Evolutionary conservation across 1,140 invertebrate genomes (phyloP), one percentile per base, ranked within the genome.

Genomic region (Teleopsis dalmanni): DNA sequence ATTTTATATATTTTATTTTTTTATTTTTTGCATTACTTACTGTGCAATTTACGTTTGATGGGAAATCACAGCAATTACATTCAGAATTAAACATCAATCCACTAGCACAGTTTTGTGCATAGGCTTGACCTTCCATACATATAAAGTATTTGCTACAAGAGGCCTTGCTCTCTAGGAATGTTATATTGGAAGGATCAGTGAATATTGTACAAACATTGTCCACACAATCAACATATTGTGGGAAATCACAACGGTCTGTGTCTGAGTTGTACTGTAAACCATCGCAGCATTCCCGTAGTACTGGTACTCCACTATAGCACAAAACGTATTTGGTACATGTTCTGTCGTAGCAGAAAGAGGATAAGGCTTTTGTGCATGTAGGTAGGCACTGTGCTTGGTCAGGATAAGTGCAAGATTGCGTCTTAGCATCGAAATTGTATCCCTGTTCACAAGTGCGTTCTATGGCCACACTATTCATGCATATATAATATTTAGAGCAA

Each of bases 261-360:
- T 54, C 25, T 2, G 52, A 29, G 42, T 67, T 67, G 41, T 64
- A 67, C 14, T 67, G 64, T 6, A 67, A 49, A 4, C 61, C 61
- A 53, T 57, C 53, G 43, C 40, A 29, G 41, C 64, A 67, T 35
- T 56, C 31, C 0, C 54, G 58, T 11, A 67, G 2, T 3, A 67
- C 58, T 0, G 64, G 52, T 1, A 41, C 43, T 1, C 57, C 55
- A 8, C 36, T 47, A 43, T 48, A 67, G 51, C 64, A 67, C 14
- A 67, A 47, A 3, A 67, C 60, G 41, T 62, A 67, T 44, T 66
- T 67, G 40, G 53, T 62, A 26, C 64, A 67, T 34, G 64, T 67
- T 45, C 64, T 61, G 43, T 60, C 57, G 11, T 67, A 67, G 21
- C 51, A 37, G 44, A 64, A 64, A 6, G 61, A 58, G 7, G 45